Percentiles rank a stretch among this genome's conserved stretches.
Conservation (phyloP, 1,140 invertebrate genomes). For the Hyphantria cunea region DNA sequence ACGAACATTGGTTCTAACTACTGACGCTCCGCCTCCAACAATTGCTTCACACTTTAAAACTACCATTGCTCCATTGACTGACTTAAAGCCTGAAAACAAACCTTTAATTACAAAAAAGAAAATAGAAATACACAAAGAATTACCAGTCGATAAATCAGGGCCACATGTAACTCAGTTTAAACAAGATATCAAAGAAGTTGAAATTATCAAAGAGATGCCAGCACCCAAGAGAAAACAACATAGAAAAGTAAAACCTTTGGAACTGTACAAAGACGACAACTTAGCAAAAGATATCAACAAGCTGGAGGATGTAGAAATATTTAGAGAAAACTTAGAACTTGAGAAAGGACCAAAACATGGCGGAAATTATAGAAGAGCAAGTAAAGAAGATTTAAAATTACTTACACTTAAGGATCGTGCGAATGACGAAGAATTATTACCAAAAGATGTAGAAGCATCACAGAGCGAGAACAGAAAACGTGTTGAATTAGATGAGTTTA, state of each 20-base stretch:
- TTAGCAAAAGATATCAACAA: conserved; percentile 73
- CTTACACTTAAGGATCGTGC: conserved; percentile 3
- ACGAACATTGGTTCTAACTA: conserved; percentile 54
- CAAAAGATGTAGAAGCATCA: conserved; percentile 52
- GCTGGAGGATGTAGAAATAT: conserved; percentile 73
- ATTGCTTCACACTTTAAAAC: conserved; percentile 32
- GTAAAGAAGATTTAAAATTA: conserved; percentile 37
- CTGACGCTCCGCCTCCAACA: conserved; percentile 53
- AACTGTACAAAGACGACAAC: conserved; percentile 71
- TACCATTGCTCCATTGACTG: conserved; percentile 24
- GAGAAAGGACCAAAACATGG: conserved; percentile 68
- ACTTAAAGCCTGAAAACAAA: conserved; percentile 39
- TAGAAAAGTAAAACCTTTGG: conserved; percentile 58
- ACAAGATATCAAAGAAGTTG: conserved; percentile 74
- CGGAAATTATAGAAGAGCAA: conserved; percentile 66
- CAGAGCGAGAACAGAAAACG: conserved; percentile 55
- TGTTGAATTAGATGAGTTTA: conserved; percentile 44
- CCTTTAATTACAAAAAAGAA: conserved; percentile 61
- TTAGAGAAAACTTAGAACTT: conserved; percentile 61
- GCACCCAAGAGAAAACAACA: conserved; percentile 43
- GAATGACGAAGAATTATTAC: conserved; percentile 15
- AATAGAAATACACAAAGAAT: conserved; percentile 71
- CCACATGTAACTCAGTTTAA: conserved; percentile 66
- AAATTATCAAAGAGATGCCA: conserved; percentile 72
- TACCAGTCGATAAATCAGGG: conserved; percentile 56